Evolutionary conservation across 2,888 invertebrate genomes (phyloP).

Genomic region (Hypolimnas misippus): DNA sequence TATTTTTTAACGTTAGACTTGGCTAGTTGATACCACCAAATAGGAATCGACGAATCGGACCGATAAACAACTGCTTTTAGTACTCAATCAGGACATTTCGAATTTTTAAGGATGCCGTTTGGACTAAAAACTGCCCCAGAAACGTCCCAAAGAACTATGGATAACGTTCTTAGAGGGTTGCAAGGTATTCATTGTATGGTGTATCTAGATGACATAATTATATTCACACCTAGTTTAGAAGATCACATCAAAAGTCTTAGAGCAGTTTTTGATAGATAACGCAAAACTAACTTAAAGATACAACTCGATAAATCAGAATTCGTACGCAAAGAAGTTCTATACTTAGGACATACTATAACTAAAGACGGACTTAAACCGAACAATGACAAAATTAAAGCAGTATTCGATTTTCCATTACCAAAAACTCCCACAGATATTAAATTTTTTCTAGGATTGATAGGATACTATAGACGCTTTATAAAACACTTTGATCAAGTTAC

Average conservation of each 20-base stretch:
- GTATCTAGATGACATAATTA: slow-evolving; percentile 54
- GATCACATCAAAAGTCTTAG: neutral
- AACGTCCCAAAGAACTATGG: slow-evolving; percentile 45
- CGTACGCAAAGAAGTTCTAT: slow-evolving; percentile 33
- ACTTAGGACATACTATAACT: slow-evolving; percentile 45
- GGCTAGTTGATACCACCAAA: slow-evolving; percentile 47
- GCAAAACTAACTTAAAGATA: neutral
- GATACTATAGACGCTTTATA: slow-evolving; percentile 49
- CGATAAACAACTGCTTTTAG: slow-evolving; percentile 40
- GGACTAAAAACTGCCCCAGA: slow-evolving; percentile 37
- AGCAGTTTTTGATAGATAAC: neutral
- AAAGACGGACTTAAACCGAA: slow-evolving; percentile 48
- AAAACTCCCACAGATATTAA: slow-evolving; percentile 47
- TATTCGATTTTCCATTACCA: slow-evolving; percentile 46
- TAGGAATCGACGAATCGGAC: slow-evolving; percentile 35
- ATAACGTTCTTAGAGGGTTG: slow-evolving; percentile 43
- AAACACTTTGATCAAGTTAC: slow-evolving; percentile 46
- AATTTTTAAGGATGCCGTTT: slow-evolving; percentile 43
- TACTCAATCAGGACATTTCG: slow-evolving; percentile 38
- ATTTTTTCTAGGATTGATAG: slow-evolving; percentile 46
- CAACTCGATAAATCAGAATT: slow-evolving; percentile 45
- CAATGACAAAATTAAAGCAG: slow-evolving; percentile 45
- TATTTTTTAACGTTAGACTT: slow-evolving; percentile 48
- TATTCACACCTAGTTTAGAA: slow-evolving; percentile 44
- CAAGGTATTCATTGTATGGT: too few relatives aligned